A percentile compares a stretch with the other conserved stretches of the same genome.
Evolutionary conservation across 2,797 vertebrate genomes (phyloP).

Genomic region (Megalops cyprinoides): DNA sequence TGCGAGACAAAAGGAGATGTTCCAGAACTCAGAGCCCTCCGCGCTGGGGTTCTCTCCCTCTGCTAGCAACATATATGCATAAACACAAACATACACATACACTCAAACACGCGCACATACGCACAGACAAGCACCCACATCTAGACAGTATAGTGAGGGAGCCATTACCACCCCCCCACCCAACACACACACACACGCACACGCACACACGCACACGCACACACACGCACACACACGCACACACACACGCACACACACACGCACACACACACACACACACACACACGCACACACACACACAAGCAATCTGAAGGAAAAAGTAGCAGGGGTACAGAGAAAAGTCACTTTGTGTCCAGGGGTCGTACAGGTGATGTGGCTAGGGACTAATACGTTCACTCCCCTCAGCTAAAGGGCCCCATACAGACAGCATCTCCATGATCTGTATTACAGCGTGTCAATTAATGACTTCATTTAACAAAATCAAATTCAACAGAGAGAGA

Average conservation of each 20-base stretch:
- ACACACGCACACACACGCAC: slow-evolving; percentile 20
- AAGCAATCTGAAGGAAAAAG: too few species aligned
- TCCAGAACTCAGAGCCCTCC: too few species aligned
- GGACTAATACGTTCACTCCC: background rate
- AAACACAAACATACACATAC: too few species aligned
- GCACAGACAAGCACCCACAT: too few species aligned
- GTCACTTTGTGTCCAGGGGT: too few species aligned
- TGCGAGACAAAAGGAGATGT: too few species aligned
- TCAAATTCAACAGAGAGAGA: background rate
- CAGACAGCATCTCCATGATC: background rate
- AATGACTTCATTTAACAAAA: background rate
- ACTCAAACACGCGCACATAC: too few species aligned
- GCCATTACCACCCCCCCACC: too few species aligned
- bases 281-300: background rate
- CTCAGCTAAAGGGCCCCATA: background rate
- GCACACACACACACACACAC: background rate
- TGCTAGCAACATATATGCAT: too few species aligned
- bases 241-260: background rate
- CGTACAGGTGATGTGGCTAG: background rate
- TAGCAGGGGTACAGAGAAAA: too few species aligned
- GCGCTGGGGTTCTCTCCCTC: too few species aligned
- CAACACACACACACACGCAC: background rate
- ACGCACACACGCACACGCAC: background rate
- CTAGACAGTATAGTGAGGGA: too few species aligned
- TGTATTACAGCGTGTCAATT: background rate